phyloP scores from a whole-genome alignment of 2,888 invertebrate genomes.

The Leucoma salicis region DNA sequence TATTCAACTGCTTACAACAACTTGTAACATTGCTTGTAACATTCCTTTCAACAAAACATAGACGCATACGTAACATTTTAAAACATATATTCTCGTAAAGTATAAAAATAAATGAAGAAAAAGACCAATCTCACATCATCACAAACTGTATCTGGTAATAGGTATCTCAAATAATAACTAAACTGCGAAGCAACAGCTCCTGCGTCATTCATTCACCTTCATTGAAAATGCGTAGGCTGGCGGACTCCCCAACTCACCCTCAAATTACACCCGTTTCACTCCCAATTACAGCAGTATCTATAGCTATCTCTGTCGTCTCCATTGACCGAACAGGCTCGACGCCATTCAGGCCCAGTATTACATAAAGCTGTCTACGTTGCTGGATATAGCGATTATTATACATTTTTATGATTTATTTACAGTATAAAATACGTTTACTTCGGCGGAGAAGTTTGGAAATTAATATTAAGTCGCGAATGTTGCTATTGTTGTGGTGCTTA shows the following conservation, averaged over 20 bases:
- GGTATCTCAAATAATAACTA: constrained; percentile 32
- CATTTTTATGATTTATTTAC: neutral
- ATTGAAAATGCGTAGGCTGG: constrained; percentile 43
- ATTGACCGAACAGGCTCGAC: constrained; percentile 58
- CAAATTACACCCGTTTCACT: constrained; percentile 14
- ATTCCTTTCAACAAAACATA: too few species aligned
- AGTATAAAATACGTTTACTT: neutral
- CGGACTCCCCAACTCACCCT: constrained; percentile 16
- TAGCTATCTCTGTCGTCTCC: constrained; percentile 43
- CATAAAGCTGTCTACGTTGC: neutral
- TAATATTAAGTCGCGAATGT: too few species aligned
- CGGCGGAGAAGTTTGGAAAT: neutral
- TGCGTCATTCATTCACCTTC: constrained; percentile 63
- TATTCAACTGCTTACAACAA: too few species aligned
- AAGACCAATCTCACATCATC: too few species aligned
- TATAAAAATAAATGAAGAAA: too few species aligned
- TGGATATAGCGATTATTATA: neutral
- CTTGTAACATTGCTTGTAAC: too few species aligned
- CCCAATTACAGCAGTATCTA: constrained; percentile 1
- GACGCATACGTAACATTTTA: too few species aligned
- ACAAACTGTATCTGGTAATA: too few species aligned
- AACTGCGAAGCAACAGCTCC: constrained; percentile 29
- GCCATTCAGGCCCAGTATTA: constrained; percentile 53
- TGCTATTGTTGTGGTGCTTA: neutral
- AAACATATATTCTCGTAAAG: too few species aligned